A percentile compares a stretch with the other conserved stretches of the same genome.
These are phyloP conservation scores for Leptonema lineaticorne DNA, from an alignment of 1,140 invertebrate species.

Conservation along the genomic window DNA sequence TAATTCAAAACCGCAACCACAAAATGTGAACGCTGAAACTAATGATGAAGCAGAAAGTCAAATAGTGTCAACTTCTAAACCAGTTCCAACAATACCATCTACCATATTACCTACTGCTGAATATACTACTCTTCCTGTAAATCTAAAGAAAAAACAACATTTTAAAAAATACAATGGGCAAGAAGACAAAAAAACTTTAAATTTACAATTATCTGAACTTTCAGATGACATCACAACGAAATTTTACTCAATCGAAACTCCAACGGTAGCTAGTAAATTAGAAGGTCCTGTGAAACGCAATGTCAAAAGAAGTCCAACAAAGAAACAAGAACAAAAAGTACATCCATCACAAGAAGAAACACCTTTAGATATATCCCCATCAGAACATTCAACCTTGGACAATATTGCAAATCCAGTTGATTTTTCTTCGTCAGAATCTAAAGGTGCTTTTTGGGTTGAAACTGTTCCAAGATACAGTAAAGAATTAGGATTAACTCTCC, in stretches of 20 bases:
- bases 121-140: not conserved
- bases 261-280: constrained; percentile 22
- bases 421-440: constrained; percentile 54
- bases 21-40: constrained; percentile 43
- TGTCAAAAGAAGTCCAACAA: constrained; percentile 16
- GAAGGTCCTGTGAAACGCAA: constrained; percentile 16
- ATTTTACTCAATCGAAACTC: constrained; percentile 1
- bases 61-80: constrained; percentile 49
- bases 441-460: constrained; percentile 62
- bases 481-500: constrained; percentile 62
- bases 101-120: not conserved
- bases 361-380: constrained; percentile 43
- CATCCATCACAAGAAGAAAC: constrained; percentile 40
- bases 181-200: constrained; percentile 27
- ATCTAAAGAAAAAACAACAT: constrained; percentile 34
- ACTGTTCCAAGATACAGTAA: constrained; percentile 65
- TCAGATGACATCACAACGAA: constrained; percentile 7
- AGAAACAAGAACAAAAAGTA: constrained; percentile 7
- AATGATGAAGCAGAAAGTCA: constrained; percentile 51
- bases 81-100: constrained; percentile 21
- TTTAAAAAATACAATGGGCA: constrained; percentile 33
- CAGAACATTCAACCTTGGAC: constrained; percentile 39
- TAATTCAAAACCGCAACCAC: constrained; percentile 50
- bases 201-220: not conserved
- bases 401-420: constrained; percentile 55